These are phyloP conservation scores for Temnothorax nylanderi DNA, from an alignment of 1,140 invertebrate genomes.

Conservation along the genomic window DNA sequence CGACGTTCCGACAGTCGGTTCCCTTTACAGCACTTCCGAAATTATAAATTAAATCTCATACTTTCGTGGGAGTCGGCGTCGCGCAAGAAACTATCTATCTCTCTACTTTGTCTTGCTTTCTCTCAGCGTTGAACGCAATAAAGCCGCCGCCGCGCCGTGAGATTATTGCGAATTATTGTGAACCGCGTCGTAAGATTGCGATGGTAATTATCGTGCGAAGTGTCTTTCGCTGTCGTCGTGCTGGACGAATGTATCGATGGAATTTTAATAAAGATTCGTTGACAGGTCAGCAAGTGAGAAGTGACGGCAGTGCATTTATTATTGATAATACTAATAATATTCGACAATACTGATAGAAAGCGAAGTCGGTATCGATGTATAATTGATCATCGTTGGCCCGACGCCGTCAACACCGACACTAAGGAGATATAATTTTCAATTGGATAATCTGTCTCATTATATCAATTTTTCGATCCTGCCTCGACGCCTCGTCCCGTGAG, in stretches of 20 bases:
- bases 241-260: background rate
- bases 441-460: constrained; percentile 64
- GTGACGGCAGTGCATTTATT: constrained; percentile 28
- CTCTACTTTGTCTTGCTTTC: background rate
- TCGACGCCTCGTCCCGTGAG: constrained; percentile 27
- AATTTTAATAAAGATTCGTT: constrained; percentile 35
- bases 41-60: constrained; percentile 81
- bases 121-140: background rate
- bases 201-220: background rate
- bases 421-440: constrained; percentile 55
- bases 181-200: background rate
- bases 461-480: constrained; percentile 31
- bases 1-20: constrained; percentile 69
- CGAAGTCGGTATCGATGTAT: constrained; percentile 6
- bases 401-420: constrained; percentile 17
- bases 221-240: background rate
- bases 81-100: background rate
- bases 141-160: background rate
- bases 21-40: constrained; percentile 79
- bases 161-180: constrained; percentile 8
- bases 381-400: constrained; percentile 56
- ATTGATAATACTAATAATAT: constrained; percentile 29
- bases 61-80: constrained; percentile 66
- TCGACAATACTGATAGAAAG: constrained; percentile 40
- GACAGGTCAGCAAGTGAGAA: constrained; percentile 6